Evolutionary conservation across 2,797 vertebrate species (phyloP).

Genomic region (Hydrolagus colliei): DNA sequence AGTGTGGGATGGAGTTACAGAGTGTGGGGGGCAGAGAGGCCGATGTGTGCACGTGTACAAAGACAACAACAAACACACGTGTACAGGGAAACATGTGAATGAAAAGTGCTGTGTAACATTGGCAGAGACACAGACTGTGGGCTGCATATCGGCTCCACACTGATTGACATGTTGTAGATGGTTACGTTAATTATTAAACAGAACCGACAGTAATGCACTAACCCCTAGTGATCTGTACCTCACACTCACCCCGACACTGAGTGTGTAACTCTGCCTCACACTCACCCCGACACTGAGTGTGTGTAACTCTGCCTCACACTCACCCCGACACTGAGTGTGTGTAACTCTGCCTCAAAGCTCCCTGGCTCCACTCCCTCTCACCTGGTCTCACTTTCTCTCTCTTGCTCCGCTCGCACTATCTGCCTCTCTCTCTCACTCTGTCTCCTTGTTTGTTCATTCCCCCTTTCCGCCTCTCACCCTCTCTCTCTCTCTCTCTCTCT

Average conservation of each 20-base stretch:
- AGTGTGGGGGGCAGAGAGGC: too few species aligned
- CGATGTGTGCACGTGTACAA: too few species aligned
- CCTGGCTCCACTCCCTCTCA: background rate
- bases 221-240: constrained; percentile 47
- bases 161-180: constrained; percentile 37
- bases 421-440: background rate
- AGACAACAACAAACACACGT: too few species aligned
- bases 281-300: background rate
- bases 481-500: too few species aligned
- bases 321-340: background rate
- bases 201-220: constrained; percentile 50
- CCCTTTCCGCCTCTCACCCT: too few species aligned
- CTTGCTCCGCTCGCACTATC: background rate
- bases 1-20: too few species aligned
- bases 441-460: background rate
- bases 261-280: too few species aligned
- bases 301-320: background rate
- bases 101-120: too few species aligned
- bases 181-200: constrained; percentile 56
- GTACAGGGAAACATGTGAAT: too few species aligned
- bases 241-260: constrained; percentile 39
- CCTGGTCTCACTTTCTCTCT: background rate
- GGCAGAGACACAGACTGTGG: constrained; percentile 35
- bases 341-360: background rate
- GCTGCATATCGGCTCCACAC: constrained; percentile 31